Percentiles rank a stretch among this genome's conserved stretches.
These are phyloP conservation scores for Pseudomyrmex cubaensis DNA, from an alignment of 1,140 invertebrate genomes.

Conservation along the genomic window DNA sequence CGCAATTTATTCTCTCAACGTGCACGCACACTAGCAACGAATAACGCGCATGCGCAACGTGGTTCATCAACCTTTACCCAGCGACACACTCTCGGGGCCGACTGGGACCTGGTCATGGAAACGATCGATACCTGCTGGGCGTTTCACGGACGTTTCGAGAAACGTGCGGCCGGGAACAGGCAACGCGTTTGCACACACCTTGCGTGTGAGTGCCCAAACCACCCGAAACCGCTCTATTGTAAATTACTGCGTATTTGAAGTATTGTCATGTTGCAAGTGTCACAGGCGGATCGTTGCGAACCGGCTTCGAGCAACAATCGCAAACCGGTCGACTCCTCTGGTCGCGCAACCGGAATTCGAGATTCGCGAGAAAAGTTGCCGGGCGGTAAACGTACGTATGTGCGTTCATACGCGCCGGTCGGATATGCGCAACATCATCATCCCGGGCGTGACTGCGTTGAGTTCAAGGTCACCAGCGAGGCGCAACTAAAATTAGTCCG, in stretches of 20 bases:
- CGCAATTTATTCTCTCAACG: neutral
- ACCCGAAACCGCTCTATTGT: slow-evolving; percentile 2
- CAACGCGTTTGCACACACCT: slow-evolving; percentile 4
- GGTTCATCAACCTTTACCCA: slow-evolving; percentile 57
- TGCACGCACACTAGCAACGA: neutral
- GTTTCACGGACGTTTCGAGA: slow-evolving; percentile 56
- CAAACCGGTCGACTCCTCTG: neutral
- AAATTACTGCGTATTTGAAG: slow-evolving; percentile 4
- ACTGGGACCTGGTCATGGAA: slow-evolving; percentile 30
- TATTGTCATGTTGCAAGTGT: slow-evolving; percentile 40
- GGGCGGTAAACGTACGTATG: neutral
- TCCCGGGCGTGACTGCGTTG: slow-evolving; percentile 25
- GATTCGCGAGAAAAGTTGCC: neutral
- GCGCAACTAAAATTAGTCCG: slow-evolving; percentile 49
- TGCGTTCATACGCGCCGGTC: neutral
- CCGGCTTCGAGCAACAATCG: neutral
- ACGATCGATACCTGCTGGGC: slow-evolving; percentile 61
- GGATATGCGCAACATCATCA: slow-evolving; percentile 11
- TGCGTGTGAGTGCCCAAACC: neutral
- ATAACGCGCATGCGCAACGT: neutral
- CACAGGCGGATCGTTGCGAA: slow-evolving; percentile 25
- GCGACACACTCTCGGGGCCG: slow-evolving; percentile 38
- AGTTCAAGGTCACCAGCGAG: slow-evolving; percentile 47
- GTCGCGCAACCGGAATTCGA: slow-evolving; percentile 31
- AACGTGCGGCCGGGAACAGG: slow-evolving; percentile 27